phyloP scores from a whole-genome alignment of 2,797 vertebrate genomes.

The Notamacropus eugenii region DNA sequence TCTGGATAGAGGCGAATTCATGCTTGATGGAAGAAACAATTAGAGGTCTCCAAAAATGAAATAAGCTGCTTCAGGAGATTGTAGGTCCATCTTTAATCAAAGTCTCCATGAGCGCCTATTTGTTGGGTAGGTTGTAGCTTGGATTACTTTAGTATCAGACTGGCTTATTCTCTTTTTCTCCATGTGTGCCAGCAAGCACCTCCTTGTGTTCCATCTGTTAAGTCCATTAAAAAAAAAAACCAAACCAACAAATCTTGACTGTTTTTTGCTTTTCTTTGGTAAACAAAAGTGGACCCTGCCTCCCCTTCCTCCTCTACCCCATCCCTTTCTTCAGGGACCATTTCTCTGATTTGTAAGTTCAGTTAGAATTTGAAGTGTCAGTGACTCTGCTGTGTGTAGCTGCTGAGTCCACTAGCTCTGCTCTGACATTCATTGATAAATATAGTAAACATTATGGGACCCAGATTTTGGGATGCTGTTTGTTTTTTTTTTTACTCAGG shows the following conservation, averaged over 20 bases:
- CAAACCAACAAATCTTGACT: neutral
- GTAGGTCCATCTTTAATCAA: neutral
- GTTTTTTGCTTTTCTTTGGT: slow-evolving; percentile 1
- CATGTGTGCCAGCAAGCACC: neutral
- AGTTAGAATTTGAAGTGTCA: slow-evolving; percentile 49
- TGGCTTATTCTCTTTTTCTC: too few relatives aligned
- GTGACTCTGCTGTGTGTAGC: slow-evolving; percentile 48
- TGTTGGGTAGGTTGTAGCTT: neutral
- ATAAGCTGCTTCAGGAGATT: neutral
- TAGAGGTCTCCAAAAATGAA: neutral
- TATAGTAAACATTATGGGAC: neutral
- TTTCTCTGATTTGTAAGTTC: slow-evolving; percentile 54
- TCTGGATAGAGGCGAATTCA: neutral
- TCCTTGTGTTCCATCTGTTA: slow-evolving; percentile 6
- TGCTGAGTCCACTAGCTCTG: slow-evolving; percentile 51
- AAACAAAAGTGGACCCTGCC: neutral
- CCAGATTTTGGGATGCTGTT: neutral
- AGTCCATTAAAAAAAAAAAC: neutral
- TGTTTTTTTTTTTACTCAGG: neutral
- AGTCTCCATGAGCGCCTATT: neutral
- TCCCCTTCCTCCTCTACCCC: too few relatives aligned
- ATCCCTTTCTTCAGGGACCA: slow-evolving; percentile 33
- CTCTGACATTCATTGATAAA: slow-evolving; percentile 28
- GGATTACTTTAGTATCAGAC: neutral
- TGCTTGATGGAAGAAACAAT: neutral